Conservation (phyloP, 1,140 invertebrate species). For the Drosophila athabasca region DNA sequence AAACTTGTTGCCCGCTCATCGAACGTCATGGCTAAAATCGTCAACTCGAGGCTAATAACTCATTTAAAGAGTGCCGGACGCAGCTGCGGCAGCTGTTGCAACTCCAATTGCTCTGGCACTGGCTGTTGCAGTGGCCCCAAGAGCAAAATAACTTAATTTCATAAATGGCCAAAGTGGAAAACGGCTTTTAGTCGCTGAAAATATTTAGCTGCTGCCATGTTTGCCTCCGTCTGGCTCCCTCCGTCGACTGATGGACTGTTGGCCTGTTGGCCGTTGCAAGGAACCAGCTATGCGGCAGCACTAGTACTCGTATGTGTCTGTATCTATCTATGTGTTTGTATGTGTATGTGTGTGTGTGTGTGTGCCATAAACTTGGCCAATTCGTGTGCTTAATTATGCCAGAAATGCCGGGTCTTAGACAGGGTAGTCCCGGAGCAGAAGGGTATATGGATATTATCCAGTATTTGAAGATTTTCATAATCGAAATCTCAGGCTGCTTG, state of each 20-base stretch:
- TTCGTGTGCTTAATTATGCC: slow-evolving; percentile 76
- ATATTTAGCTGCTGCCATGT: slow-evolving; percentile 64
- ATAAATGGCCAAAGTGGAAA: slow-evolving; percentile 74
- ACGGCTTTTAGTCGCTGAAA: slow-evolving; percentile 60
- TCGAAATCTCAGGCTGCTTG: no score
- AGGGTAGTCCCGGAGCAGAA: no score
- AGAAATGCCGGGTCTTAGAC: slow-evolving; percentile 35
- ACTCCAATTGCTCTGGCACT: slow-evolving; percentile 17
- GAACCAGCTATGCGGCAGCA: slow-evolving; percentile 15
- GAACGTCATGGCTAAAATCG: slow-evolving; percentile 52
- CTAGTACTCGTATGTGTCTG: slow-evolving; percentile 2
- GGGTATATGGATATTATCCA: no score
- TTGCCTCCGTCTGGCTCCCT: slow-evolving; percentile 18
- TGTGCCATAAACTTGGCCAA: slow-evolving; percentile 70
- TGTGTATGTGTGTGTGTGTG: slow-evolving; percentile 15
- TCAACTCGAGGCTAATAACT: slow-evolving; percentile 77
- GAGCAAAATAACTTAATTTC: slow-evolving; percentile 83
- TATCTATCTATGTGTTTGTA: slow-evolving; percentile 9
- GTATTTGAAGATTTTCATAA: no score
- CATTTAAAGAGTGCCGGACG: slow-evolving; percentile 73
- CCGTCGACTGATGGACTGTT: slow-evolving; percentile 62
- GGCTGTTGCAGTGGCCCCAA: slow-evolving; percentile 56
- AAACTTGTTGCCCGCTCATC: slow-evolving; percentile 52
- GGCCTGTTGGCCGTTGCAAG: slow-evolving; percentile 51
- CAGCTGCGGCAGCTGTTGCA: slow-evolving; percentile 19